Evolutionary conservation across 2,888 invertebrate genomes (phyloP), one percentile per base, ranked within the genome.

Genomic region (Drosophila paracracens): DNA sequence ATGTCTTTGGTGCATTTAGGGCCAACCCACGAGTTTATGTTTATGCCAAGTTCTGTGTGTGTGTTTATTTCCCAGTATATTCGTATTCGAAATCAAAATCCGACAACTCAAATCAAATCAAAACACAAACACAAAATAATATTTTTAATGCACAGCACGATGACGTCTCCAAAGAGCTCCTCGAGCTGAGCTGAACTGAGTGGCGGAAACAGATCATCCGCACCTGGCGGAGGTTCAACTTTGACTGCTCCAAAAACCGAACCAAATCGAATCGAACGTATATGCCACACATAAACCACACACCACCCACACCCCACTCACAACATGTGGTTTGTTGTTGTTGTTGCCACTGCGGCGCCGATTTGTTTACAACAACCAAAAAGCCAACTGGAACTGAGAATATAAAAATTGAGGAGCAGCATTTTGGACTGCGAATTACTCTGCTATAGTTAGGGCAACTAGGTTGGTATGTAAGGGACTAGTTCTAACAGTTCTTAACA

Each of bases 361-460:
- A 68, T 80, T 83, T 83, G 88, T 83, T 85, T 83, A 88, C 70
- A 80, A 73, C 72, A 84, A 77, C 59, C 64, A 68, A 64, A 66
- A 35, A 33, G 8, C 40, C 53, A 60, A 53, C 31, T 48, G 46
- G 53, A 46, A 61, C 57, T 51, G 57, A 43, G 59, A 58, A 65
- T 43, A 48, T 25, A 61, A 36, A 51, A 35, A 38, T 27, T 40
- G 7, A 13, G 40, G 3, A 11, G 11, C 13, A 36, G 56, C 33
- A 33, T n/a, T n/a, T 33, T 10, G 13, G 40, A 54, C 57, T 46
- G 29, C 2, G 8, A 7, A 61, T 2, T 74, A 13, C 74, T 18
- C 79, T 74, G 43, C 50, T 38, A 1, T 1, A 1, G 31, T 4
- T 7, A 11, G 16, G 13, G 38, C 1, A 13, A 31, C 6, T 51